These are phyloP conservation scores for Drosophila nebulosa DNA, from an alignment of 1,140 invertebrate species.

Conservation along the genomic window DNA sequence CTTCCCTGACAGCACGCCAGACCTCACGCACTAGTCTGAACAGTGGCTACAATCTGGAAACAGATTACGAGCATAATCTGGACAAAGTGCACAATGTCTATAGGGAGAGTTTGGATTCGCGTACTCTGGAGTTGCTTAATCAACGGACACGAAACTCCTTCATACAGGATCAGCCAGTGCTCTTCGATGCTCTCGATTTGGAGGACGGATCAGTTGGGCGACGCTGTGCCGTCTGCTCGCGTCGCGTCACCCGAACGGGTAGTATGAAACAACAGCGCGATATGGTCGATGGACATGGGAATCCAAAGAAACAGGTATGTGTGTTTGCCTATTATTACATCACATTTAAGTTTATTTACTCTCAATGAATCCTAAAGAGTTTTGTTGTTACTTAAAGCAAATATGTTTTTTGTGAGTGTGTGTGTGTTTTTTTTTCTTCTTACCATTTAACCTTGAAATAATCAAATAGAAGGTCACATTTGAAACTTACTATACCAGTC, in stretches of 20 bases:
- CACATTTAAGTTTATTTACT: background rate
- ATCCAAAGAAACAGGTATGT: slow-evolving; percentile 60
- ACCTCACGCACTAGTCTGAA: slow-evolving; percentile 46
- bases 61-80: slow-evolving; percentile 69
- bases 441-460: background rate
- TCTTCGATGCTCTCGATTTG: slow-evolving; percentile 65
- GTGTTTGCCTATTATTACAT: background rate
- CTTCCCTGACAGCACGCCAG: slow-evolving; percentile 28
- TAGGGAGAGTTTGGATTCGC: slow-evolving; percentile 72
- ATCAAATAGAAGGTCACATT: background rate
- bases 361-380: slow-evolving; percentile 5
- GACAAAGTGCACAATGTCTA: slow-evolving; percentile 73
- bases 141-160: slow-evolving; percentile 69
- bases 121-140: slow-evolving; percentile 70
- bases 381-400: background rate
- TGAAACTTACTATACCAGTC: background rate
- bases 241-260: slow-evolving; percentile 25
- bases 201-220: slow-evolving; percentile 51
- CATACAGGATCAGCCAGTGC: slow-evolving; percentile 54
- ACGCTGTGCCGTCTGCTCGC: slow-evolving; percentile 31
- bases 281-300: slow-evolving; percentile 55
- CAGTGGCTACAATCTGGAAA: slow-evolving; percentile 59
- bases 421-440: background rate
- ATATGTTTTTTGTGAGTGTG: background rate
- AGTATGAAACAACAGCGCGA: slow-evolving; percentile 56